These are phyloP conservation scores for Sphaerophoria rueppellii DNA, from an alignment of 2,888 invertebrate species.

Conservation along the genomic window DNA sequence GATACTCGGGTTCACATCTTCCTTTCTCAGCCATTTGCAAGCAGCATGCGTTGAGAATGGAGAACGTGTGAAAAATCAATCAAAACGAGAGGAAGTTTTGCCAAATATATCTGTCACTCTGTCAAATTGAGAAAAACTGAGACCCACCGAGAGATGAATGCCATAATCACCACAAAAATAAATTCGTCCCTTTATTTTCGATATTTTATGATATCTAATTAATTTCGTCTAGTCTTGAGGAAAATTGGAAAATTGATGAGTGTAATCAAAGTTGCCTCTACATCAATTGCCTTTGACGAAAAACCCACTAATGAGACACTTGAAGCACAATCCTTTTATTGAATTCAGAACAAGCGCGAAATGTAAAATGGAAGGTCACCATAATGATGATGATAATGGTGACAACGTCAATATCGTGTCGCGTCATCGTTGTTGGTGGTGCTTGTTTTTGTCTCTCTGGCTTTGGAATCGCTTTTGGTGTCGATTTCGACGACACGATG, in stretches of 20 bases:
- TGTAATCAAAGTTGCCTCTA: constrained; percentile 41
- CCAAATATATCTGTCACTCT: not conserved
- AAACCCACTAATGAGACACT: constrained; percentile 43
- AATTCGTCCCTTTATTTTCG: not conserved
- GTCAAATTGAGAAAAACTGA: constrained; percentile 3
- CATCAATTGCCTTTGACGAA: constrained; percentile 5
- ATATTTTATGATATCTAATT: constrained; percentile 34
- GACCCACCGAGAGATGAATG: not conserved
- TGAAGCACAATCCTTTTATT: constrained; percentile 12
- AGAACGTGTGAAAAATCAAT: constrained; percentile 2
- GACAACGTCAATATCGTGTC: not conserved
- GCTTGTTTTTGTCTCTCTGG: not conserved
- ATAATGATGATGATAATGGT: constrained; percentile 15
- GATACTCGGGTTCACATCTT: not conserved
- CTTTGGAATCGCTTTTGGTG: no score
- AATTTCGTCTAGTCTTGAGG: constrained; percentile 43
- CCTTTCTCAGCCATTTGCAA: not conserved
- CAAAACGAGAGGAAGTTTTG: not conserved
- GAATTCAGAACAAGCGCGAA: not conserved
- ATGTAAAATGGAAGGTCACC: not conserved
- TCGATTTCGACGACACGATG: no score
- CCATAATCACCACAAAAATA: not conserved
- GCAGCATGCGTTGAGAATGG: not conserved
- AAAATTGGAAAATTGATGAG: constrained; percentile 47
- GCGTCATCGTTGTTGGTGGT: not conserved